These are phyloP conservation scores for Macrosoma leucophasiata DNA, from an alignment of 2,888 invertebrate species.

Conservation along the genomic window DNA sequence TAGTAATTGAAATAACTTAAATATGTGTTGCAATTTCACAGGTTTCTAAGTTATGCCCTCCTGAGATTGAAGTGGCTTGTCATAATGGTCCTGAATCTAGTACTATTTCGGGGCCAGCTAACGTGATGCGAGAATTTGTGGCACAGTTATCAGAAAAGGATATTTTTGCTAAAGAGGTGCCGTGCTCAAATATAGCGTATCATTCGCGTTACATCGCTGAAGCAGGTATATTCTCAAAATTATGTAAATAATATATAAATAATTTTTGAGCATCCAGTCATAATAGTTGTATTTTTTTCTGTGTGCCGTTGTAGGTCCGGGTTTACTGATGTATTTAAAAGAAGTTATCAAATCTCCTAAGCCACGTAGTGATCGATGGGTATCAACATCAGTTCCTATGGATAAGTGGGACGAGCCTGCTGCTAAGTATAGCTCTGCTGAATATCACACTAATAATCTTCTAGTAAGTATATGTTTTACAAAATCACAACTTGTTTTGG, in stretches of 20 bases:
- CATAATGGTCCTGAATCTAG: slow-evolving; percentile 86
- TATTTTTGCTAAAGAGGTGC: slow-evolving; percentile 60
- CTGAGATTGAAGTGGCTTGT: slow-evolving; percentile 82
- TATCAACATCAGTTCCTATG: slow-evolving; percentile 83
- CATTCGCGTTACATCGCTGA: slow-evolving; percentile 88
- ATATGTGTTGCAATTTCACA: no score
- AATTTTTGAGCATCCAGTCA: no score
- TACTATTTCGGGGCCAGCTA: slow-evolving; percentile 85
- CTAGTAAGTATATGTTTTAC: slow-evolving; percentile 57
- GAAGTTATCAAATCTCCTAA: slow-evolving; percentile 77
- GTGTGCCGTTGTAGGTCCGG: no score
- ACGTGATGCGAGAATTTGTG: slow-evolving; percentile 76
- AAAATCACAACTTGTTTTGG: no score
- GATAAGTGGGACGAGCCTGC: slow-evolving; percentile 79
- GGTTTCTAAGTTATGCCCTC: no score
- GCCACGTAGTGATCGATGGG: slow-evolving; percentile 80
- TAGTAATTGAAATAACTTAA: no score
- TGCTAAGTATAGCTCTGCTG: slow-evolving; percentile 80
- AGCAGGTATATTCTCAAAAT: slow-evolving; percentile 69
- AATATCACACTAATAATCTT: slow-evolving; percentile 90
- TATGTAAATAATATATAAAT: no score
- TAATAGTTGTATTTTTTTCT: not conserved
- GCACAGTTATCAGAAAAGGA: slow-evolving; percentile 47
- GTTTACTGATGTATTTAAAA: slow-evolving; percentile 72
- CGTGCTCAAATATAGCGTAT: slow-evolving; percentile 89